Conservation (phyloP, 2,888 invertebrate genomes). For the Lasioglossum villosulum region DNA sequence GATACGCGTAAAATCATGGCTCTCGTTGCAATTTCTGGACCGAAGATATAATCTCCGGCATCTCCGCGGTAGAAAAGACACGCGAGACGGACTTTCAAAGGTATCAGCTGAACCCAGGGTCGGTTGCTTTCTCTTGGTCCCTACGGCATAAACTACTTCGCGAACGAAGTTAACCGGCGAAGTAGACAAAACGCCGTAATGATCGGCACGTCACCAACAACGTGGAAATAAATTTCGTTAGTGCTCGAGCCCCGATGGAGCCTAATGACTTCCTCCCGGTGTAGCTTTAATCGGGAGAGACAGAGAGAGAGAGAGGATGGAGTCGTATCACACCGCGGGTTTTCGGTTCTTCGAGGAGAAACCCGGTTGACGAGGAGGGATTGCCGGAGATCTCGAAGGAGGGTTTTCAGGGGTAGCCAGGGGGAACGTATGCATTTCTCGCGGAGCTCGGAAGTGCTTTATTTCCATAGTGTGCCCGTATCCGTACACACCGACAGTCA, state of each 20-base stretch:
- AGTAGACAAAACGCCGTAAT: constrained; percentile 44
- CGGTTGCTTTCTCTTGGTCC: not conserved
- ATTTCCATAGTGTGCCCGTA: constrained; percentile 78
- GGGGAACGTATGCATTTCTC: constrained; percentile 74
- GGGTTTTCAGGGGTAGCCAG: constrained; percentile 63
- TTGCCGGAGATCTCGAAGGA: constrained; percentile 66
- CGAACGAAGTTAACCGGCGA: constrained; percentile 27
- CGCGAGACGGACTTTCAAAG: constrained; percentile 6
- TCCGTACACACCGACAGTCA: constrained; percentile 73
- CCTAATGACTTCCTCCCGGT: constrained; percentile 68
- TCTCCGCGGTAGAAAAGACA: constrained; percentile 17
- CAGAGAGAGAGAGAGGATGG: not conserved
- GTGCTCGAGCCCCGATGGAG: constrained; percentile 39
- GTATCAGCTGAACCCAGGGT: not conserved
- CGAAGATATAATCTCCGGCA: not conserved
- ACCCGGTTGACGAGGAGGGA: constrained; percentile 63
- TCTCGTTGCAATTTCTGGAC: not conserved
- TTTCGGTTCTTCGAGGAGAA: constrained; percentile 39
- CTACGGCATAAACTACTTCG: not conserved
- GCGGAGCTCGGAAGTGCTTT: constrained; percentile 78
- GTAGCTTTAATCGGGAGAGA: constrained; percentile 63
- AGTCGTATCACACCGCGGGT: constrained; percentile 53
- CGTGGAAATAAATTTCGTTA: constrained; percentile 63
- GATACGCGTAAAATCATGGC: not conserved
- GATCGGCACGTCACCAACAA: constrained; percentile 7